Conservation (phyloP, 2,888 invertebrate genomes). For the Vandiemenella viatica region DNA sequence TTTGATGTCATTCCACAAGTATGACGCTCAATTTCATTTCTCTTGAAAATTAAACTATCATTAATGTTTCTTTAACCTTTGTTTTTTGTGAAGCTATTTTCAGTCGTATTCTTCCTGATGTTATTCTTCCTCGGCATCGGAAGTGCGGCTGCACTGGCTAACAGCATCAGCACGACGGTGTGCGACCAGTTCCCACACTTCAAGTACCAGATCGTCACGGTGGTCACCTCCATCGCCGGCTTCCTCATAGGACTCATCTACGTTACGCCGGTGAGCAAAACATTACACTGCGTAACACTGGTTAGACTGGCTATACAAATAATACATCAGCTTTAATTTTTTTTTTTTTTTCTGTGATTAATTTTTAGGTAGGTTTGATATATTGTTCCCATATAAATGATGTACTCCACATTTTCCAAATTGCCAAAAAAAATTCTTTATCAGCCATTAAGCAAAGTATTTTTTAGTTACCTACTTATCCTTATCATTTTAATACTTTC, state of each 20-base stretch:
- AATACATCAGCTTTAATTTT: no score
- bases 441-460: no score
- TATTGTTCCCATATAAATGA: no score
- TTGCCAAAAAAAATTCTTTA: no score
- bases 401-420: no score
- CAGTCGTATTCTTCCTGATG: conserved; percentile 40
- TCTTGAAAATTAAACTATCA: not conserved
- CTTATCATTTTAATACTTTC: no score
- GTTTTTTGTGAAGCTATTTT: conserved; percentile 30
- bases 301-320: no score
- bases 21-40: conserved; percentile 3
- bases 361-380: no score
- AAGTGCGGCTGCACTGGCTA: conserved; percentile 34
- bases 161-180: conserved; percentile 33
- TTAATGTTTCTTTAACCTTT: not conserved
- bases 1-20: conserved; percentile 61
- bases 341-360: no score
- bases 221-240: conserved; percentile 18
- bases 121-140: conserved; percentile 38
- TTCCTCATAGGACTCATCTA: conserved; percentile 21
- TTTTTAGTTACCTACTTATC: no score
- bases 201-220: conserved; percentile 23
- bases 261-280: conserved; percentile 19
- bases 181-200: conserved; percentile 32
- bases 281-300: conserved; percentile 20